phyloP scores from a whole-genome alignment of 2,888 invertebrate genomes.

The Venustoraphidia nigricollis region DNA sequence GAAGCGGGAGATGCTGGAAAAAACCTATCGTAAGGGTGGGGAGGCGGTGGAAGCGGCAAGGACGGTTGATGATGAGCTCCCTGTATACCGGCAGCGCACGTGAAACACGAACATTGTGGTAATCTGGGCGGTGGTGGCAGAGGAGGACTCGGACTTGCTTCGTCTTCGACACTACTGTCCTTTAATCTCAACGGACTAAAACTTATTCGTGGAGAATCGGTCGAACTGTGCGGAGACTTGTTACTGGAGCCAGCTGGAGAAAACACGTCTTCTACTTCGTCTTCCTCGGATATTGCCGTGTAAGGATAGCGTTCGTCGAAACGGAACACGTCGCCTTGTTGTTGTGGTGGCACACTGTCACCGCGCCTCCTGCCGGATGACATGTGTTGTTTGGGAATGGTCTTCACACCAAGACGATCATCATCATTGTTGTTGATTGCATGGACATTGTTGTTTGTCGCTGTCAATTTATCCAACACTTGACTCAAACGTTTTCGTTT shows the following conservation, averaged over 20 bases:
- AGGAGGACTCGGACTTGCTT: constrained; percentile 26
- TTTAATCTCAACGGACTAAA: constrained; percentile 38
- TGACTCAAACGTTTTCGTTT: constrained; percentile 68
- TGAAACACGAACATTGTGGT: constrained; percentile 22
- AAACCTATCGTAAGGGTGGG: constrained; percentile 30
- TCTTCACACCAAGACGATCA: constrained; percentile 19
- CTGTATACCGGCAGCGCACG: constrained; percentile 11
- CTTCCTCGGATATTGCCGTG: constrained; percentile 23
- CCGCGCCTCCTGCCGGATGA: constrained; percentile 14
- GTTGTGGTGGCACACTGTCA: constrained; percentile 12
- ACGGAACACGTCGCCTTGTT: constrained; percentile 31
- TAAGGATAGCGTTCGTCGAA: constrained; percentile 28
- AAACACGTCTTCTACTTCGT: constrained; percentile 41
- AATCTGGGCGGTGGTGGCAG: constrained; percentile 17
- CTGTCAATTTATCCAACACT: constrained; percentile 59
- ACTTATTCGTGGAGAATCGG: constrained; percentile 35
- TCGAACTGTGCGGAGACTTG: constrained; percentile 37
- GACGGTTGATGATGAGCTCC: constrained; percentile 24
- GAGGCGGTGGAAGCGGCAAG: constrained; percentile 22
- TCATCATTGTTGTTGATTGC: constrained; percentile 27
- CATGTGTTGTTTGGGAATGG: constrained; percentile 19
- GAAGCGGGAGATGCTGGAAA: constrained; percentile 39
- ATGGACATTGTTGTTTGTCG: constrained; percentile 31
- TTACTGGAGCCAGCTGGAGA: constrained; percentile 38
- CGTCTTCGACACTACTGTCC: constrained; percentile 27